These are phyloP conservation scores for Florisuga fusca DNA, from an alignment of 2,797 vertebrate genomes.

Conservation along the genomic window DNA sequence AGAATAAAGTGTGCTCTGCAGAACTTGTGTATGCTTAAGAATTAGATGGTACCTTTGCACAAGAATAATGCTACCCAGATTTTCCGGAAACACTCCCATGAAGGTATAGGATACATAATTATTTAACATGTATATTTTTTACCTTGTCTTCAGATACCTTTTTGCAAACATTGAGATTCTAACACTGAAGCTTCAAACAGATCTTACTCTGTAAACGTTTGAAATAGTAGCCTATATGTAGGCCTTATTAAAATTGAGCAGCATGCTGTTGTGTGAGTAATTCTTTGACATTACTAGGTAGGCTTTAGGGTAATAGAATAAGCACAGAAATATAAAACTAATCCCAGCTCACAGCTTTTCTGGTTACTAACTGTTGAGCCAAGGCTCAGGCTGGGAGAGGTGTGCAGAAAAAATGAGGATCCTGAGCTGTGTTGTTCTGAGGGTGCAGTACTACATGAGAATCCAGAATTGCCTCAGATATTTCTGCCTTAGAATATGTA, in stretches of 20 bases:
- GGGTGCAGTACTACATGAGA: not conserved
- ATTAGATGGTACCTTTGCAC: not conserved
- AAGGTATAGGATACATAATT: not conserved
- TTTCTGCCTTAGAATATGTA: not conserved
- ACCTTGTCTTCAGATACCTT: constrained; percentile 35
- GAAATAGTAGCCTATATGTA: constrained; percentile 46
- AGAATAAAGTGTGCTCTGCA: not conserved
- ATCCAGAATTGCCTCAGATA: not conserved
- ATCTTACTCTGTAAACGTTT: constrained; percentile 1
- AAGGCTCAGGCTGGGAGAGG: not conserved
- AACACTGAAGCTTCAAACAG: constrained; percentile 38
- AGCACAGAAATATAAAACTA: constrained; percentile 6
- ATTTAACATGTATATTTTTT: constrained; percentile 41
- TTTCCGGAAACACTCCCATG: not conserved
- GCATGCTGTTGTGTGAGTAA: constrained; percentile 36
- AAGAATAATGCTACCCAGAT: not conserved
- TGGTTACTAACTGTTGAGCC: not conserved
- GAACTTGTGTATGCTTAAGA: not conserved
- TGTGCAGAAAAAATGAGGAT: not conserved
- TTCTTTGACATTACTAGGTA: constrained; percentile 31
- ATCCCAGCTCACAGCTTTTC: not conserved
- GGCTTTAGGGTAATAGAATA: not conserved
- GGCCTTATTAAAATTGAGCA: constrained; percentile 52
- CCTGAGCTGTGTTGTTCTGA: not conserved
- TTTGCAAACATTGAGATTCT: constrained; percentile 37